Evolutionary conservation across 2,888 invertebrate species (phyloP).

Genomic region (Epirrhoe tristata): DNA sequence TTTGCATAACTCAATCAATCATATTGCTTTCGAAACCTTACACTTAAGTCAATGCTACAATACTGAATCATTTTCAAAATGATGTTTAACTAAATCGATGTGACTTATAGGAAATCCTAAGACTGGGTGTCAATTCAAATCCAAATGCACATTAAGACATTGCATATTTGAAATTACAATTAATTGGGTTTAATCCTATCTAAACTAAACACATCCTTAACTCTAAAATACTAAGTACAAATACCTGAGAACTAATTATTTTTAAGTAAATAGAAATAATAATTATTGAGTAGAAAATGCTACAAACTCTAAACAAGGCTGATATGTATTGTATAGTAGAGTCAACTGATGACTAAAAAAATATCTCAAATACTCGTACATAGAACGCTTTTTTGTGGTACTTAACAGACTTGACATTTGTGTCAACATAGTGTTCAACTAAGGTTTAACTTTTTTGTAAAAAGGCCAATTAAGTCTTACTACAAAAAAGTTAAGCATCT

Average conservation of each 20-base stretch:
- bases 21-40: slow-evolving; percentile 41
- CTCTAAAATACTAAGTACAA: background rate
- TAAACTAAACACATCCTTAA: background rate
- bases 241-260: background rate
- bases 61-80: slow-evolving; percentile 32
- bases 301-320: background rate
- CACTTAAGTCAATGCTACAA: slow-evolving; percentile 17
- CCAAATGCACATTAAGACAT: background rate
- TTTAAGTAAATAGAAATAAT: too few species aligned
- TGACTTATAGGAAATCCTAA: background rate
- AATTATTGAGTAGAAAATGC: background rate
- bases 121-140: background rate
- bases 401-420: too few species aligned
- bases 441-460: too few species aligned
- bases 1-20: slow-evolving; percentile 22
- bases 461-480: too few species aligned
- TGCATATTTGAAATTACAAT: background rate
- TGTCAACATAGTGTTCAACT: too few species aligned
- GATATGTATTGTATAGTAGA: background rate
- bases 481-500: too few species aligned
- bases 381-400: too few species aligned
- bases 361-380: background rate
- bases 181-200: background rate
- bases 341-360: too few species aligned
- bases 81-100: background rate